These are phyloP conservation scores for Chauna torquata DNA, from an alignment of 2,113 vertebrate species.

Conservation along the genomic window DNA sequence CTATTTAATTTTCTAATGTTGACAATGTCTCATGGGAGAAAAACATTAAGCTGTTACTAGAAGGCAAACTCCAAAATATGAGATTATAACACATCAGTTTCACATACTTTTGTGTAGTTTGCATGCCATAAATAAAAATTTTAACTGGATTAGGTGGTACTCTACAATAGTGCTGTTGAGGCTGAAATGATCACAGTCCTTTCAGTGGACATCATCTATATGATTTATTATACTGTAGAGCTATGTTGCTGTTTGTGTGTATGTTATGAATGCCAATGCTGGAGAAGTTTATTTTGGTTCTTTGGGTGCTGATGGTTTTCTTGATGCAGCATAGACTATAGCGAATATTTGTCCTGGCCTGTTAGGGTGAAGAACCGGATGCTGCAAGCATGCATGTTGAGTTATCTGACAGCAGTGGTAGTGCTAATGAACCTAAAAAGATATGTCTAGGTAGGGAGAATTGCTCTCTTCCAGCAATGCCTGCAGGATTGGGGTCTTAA, in stretches of 20 bases:
- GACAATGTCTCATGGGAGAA: constrained; percentile 76
- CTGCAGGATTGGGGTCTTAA: neutral
- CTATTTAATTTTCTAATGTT: constrained; percentile 83
- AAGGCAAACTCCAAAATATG: constrained; percentile 41
- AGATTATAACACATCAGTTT: neutral
- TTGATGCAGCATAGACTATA: neutral
- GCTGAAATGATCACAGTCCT: neutral
- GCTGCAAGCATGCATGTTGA: neutral
- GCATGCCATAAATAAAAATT: constrained; percentile 56
- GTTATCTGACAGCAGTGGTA: neutral
- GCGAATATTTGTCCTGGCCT: neutral
- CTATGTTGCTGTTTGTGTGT: constrained; percentile 11
- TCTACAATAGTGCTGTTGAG: neutral
- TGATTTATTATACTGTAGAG: neutral
- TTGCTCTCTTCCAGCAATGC: neutral
- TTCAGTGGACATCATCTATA: neutral
- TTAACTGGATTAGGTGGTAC: neutral
- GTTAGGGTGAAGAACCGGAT: neutral
- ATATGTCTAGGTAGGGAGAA: neutral
- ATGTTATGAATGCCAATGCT: neutral
- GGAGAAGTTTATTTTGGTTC: neutral
- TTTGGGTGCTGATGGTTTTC: neutral
- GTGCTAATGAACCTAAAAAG: neutral
- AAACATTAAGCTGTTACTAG: constrained; percentile 39
- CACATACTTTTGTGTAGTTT: neutral